Evolutionary conservation across 1,140 invertebrate species (phyloP).

Genomic region (Magallana angulata): DNA sequence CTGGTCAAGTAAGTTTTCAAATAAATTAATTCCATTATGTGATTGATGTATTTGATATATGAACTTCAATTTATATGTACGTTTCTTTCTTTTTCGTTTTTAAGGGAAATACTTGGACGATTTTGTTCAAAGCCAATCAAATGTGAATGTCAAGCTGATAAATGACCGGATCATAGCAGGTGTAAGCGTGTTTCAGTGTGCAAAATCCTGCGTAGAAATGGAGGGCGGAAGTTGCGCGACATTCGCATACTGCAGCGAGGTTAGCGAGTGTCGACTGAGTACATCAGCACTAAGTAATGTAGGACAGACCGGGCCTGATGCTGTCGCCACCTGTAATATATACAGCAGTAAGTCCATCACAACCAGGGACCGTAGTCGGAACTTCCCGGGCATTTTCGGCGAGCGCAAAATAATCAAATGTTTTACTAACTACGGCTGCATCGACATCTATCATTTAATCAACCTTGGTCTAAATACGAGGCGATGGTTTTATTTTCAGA

Average conservation of each 20-base stretch:
- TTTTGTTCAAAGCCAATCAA: constrained; percentile 58
- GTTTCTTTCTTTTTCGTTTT: background rate
- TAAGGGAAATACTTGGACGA: constrained; percentile 71
- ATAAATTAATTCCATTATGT: too few relatives aligned
- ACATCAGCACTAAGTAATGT: constrained; percentile 56
- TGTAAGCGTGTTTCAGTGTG: constrained; percentile 66
- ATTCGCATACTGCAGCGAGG: constrained; percentile 71
- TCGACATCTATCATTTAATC: too few relatives aligned
- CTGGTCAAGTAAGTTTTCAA: constrained; percentile 68
- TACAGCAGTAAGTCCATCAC: constrained; percentile 64
- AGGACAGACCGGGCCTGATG: constrained; percentile 63
- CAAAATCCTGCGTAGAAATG: constrained; percentile 70
- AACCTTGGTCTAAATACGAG: too few relatives aligned
- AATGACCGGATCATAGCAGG: constrained; percentile 66
- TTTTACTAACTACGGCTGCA: too few relatives aligned
- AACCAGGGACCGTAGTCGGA: too few relatives aligned
- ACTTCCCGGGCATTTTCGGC: too few relatives aligned
- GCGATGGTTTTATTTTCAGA: too few relatives aligned
- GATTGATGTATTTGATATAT: background rate
- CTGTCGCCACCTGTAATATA: constrained; percentile 65
- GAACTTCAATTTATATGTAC: background rate
- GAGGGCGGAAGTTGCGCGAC: constrained; percentile 65
- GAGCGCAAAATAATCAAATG: too few relatives aligned
- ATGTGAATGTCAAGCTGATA: constrained; percentile 49
- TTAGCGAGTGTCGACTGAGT: constrained; percentile 65